Percentiles rank a stretch among this genome's conserved stretches.
These are phyloP conservation scores for Nycticorax nycticorax DNA, from an alignment of 2,113 vertebrate genomes.

Conservation along the genomic window DNA sequence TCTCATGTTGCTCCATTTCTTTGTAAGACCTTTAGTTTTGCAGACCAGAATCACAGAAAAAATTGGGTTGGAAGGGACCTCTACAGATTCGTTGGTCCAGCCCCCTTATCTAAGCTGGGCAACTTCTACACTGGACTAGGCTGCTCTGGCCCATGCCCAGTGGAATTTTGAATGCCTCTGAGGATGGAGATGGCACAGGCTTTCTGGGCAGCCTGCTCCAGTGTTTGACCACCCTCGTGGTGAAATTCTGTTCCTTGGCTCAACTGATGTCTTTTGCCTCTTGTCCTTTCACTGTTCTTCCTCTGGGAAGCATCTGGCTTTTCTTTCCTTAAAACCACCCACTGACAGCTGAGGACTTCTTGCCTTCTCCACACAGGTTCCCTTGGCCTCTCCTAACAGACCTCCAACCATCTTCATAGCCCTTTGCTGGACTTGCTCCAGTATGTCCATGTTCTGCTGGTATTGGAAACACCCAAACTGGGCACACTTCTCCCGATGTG, in stretches of 20 bases:
- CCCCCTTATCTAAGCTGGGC: neutral
- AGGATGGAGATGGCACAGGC: no score
- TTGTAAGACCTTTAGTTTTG: neutral
- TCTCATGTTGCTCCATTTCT: rapidly evolving
- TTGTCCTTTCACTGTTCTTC: neutral
- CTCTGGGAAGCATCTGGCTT: neutral
- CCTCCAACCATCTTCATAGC: neutral
- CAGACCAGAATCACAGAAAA: neutral
- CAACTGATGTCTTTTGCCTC: neutral
- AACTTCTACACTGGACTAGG: neutral
- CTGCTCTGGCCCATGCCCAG: neutral
- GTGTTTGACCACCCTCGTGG: neutral
- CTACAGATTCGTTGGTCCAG: neutral
- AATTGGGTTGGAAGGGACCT: neutral
- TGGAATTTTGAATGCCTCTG: neutral
- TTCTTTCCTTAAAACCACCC: neutral
- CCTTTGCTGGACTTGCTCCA: neutral
- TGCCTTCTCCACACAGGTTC: neutral
- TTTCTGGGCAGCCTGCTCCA: neutral
- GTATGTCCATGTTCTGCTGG: neutral
- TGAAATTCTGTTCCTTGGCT: neutral
- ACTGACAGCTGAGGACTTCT: neutral
- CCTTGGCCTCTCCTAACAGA: neutral
- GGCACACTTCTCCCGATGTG: neutral
- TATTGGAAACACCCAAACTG: neutral